Base-by-base conservation (phyloP, 2,113 vertebrate genomes). In the Aegithalos caudatus region DNA sequence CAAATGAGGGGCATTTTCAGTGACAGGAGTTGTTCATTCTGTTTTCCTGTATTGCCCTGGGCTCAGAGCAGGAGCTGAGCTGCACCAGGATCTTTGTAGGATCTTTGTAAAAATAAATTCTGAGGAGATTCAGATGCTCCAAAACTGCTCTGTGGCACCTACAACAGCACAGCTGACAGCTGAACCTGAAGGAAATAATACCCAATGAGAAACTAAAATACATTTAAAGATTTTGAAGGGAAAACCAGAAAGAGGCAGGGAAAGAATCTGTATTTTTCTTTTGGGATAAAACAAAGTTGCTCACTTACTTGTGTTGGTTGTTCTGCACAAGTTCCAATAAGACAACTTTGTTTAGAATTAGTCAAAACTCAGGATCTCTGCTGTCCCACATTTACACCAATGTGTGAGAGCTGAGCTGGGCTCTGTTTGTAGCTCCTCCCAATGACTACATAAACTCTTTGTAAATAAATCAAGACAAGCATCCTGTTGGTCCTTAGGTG, bases 401-500 rank as follows among this genome's bases (percentile, higher is more conserved):
- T 6, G 33, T 3, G 2, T 25, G 81, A 72, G 65, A 60, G 62
- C 84, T 72, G 78, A 89, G 56, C 14, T 19, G 29, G 0, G 18
- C 50, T 47, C 81, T 61, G 56, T 38, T 33, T 28, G 24, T 56
- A 27, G 33, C 42, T 56, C 78, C 16, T 84, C 92, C 84, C 90
- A 33, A 19, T 0, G 20, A 70, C 45, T 38, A 60, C 21, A 93
- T 31, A 60, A 87, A 71, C 70, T 76, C 73, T 54, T 60, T 72
- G 92, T 8, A 85, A n/a, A n/a, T n/a, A n/a, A n/a, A 87, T 72
- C 70, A 91, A 93, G 92, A 65, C 38, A 86, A 87, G 61, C 14
- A 81, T 56, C 70, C 14, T 5, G 45, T 5, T 82, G 61, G 29
- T 87, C 77, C 69, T 87, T 9, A 66, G 60, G 51, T 47, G 79